Evolutionary conservation across 1,140 invertebrate genomes (phyloP).

Genomic region (Solenopsis fugax): DNA sequence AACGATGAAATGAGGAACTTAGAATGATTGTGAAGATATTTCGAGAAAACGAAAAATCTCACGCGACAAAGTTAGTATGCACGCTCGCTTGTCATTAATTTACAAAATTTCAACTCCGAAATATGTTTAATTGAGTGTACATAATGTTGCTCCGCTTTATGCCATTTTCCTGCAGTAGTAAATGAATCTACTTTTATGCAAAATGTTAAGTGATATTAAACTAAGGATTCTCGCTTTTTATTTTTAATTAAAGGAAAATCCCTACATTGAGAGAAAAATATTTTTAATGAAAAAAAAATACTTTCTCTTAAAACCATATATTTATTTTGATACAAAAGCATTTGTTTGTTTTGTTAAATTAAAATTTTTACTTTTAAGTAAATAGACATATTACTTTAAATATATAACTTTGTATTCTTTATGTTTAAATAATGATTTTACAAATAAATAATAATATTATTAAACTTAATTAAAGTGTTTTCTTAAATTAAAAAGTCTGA

Average conservation of each 20-base stretch:
- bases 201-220: slow-evolving; percentile 3
- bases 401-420: too few relatives aligned
- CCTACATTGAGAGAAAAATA: not conserved
- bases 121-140: not conserved
- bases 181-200: slow-evolving; percentile 1
- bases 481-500: too few relatives aligned
- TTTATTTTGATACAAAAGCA: too few relatives aligned
- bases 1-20: not conserved
- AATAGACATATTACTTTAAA: too few relatives aligned
- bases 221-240: not conserved
- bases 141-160: not conserved
- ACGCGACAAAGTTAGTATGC: not conserved
- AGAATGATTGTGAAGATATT: not conserved
- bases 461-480: too few relatives aligned
- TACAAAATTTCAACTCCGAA: not conserved
- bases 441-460: too few relatives aligned
- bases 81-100: not conserved
- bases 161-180: not conserved
- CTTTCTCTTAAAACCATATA: too few relatives aligned
- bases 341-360: too few relatives aligned
- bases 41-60: not conserved
- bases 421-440: too few relatives aligned
- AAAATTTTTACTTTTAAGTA: too few relatives aligned
- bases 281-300: too few relatives aligned
- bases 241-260: not conserved